These are phyloP conservation scores for Orestias chungarensis DNA, from an alignment of 2,797 vertebrate genomes.

Conservation along the genomic window DNA sequence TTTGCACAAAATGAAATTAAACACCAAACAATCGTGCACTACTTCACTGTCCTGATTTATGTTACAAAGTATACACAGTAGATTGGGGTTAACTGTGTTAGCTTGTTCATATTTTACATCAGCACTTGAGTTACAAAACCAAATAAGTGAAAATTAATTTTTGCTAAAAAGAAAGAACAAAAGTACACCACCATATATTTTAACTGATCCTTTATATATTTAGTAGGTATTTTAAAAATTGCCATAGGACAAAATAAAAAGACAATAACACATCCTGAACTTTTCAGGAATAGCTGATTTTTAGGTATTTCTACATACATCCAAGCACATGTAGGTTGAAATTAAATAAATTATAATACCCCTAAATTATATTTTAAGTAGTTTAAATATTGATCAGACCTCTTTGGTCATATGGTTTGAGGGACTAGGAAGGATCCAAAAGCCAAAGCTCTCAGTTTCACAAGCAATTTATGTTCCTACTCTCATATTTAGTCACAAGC, in stretches of 20 bases:
- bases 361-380: too few relatives aligned
- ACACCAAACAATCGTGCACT: neutral
- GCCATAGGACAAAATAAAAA: neutral
- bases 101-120: constrained; percentile 6
- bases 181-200: neutral
- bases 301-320: too few relatives aligned
- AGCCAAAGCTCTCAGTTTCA: too few relatives aligned
- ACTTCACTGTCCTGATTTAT: neutral
- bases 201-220: neutral
- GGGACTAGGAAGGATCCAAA: too few relatives aligned
- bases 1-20: neutral
- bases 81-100: neutral
- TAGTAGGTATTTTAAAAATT: neutral
- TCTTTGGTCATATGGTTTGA: too few relatives aligned
- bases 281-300: too few relatives aligned
- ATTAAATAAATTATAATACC: too few relatives aligned
- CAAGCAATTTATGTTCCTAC: too few relatives aligned
- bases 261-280: too few relatives aligned
- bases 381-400: too few relatives aligned
- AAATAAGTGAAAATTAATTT: neutral
- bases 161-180: neutral
- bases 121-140: neutral
- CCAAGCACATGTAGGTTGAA: too few relatives aligned
- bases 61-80: neutral
- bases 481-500: too few relatives aligned